Percentiles rank a stretch among this genome's conserved stretches.
These are phyloP conservation scores for Zaprionus lineosus DNA, from an alignment of 2,888 invertebrate genomes.

Conservation along the genomic window DNA sequence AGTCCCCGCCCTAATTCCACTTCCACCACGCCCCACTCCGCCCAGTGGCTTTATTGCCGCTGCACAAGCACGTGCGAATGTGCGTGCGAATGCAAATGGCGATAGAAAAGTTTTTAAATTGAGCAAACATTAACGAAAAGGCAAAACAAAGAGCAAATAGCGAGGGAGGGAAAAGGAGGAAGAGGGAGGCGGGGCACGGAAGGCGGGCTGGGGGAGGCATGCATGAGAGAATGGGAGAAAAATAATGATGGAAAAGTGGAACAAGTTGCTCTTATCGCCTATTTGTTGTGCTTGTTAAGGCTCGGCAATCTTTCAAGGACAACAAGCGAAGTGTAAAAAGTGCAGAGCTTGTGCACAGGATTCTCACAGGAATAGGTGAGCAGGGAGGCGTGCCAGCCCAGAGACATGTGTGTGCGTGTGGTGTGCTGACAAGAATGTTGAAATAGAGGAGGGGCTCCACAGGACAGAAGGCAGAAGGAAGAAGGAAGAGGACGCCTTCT, in stretches of 20 bases:
- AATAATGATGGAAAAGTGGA: conserved; percentile 39
- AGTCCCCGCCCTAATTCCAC: conserved; percentile 2
- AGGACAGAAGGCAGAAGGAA: background rate
- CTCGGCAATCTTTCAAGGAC: conserved; percentile 68
- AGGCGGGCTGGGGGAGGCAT: too few species aligned
- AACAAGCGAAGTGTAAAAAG: conserved; percentile 64
- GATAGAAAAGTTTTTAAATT: conserved; percentile 76
- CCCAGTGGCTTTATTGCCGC: conserved; percentile 14
- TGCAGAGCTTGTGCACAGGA: conserved; percentile 54
- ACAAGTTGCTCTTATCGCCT: conserved; percentile 64
- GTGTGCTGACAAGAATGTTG: too few species aligned
- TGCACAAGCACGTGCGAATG: conserved; percentile 69
- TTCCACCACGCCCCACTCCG: conserved; percentile 16
- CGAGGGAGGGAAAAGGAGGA: background rate
- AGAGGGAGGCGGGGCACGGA: too few species aligned
- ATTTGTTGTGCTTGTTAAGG: conserved; percentile 64
- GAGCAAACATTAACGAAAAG: conserved; percentile 73
- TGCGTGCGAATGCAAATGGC: conserved; percentile 75
- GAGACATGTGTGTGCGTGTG: too few species aligned
- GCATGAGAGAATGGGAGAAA: too few species aligned
- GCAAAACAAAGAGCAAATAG: conserved; percentile 15
- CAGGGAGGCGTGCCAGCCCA: too few species aligned
- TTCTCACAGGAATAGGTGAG: too few species aligned
- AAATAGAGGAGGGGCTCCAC: too few species aligned
- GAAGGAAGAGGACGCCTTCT: background rate